A percentile compares a stretch with the other conserved stretches of the same genome.
Evolutionary conservation across 2,888 invertebrate genomes (phyloP).

Genomic region (Anthrax anthrax): DNA sequence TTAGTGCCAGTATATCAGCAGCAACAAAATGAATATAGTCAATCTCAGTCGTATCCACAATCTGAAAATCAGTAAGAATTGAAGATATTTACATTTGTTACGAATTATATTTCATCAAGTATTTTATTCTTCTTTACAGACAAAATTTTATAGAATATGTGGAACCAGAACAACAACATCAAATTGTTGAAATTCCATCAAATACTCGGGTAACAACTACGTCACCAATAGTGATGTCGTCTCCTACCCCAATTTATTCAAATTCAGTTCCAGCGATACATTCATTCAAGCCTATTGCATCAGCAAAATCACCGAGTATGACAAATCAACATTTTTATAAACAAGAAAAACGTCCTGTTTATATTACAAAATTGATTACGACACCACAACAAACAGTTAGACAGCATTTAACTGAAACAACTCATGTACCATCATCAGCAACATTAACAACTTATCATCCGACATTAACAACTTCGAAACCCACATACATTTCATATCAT

Average conservation of each 20-base stretch:
- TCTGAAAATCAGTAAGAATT: background rate
- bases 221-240: slow-evolving; percentile 16
- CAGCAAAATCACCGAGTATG: background rate
- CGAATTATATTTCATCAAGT: too few relatives aligned
- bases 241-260: slow-evolving; percentile 20
- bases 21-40: background rate
- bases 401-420: slow-evolving; percentile 13
- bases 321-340: background rate
- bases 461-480: background rate
- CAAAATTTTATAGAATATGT: slow-evolving; percentile 8
- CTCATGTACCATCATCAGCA: slow-evolving; percentile 9
- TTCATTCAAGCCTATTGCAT: slow-evolving; percentile 22
- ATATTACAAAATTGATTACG: slow-evolving; percentile 3
- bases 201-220: slow-evolving; percentile 6
- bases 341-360: slow-evolving; percentile 3
- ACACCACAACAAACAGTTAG: slow-evolving; percentile 6
- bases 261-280: slow-evolving; percentile 19
- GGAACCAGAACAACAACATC: background rate
- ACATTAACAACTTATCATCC: slow-evolving; percentile 9
- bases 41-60: background rate
- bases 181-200: background rate
- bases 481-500: background rate
- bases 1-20: background rate
- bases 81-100: too few relatives aligned
- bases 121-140: slow-evolving; percentile 3